Evolutionary conservation across 2,888 invertebrate species (phyloP).

Genomic region (Shargacucullia verbasci): DNA sequence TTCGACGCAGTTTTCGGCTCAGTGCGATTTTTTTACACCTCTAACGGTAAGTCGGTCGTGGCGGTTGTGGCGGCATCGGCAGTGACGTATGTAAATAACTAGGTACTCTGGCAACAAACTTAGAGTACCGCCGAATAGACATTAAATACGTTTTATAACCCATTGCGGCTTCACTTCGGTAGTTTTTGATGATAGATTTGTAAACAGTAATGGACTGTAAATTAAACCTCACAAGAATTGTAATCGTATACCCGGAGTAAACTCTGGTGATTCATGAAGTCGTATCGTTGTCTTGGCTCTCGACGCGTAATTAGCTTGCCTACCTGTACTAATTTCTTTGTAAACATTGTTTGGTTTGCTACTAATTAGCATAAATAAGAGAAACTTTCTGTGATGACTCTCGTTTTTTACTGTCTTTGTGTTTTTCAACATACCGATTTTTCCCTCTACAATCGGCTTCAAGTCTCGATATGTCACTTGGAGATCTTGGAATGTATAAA

Average conservation of each 20-base stretch:
- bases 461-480: not conserved
- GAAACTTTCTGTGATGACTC: conserved; percentile 28
- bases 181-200: conserved; percentile 17
- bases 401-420: conserved; percentile 27
- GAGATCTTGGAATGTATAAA: conserved; percentile 8
- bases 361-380: conserved; percentile 42
- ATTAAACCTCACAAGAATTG: conserved; percentile 14
- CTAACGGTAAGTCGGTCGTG: conserved; percentile 44
- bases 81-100: conserved; percentile 30
- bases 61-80: too few species aligned
- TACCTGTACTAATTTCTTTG: conserved; percentile 46
- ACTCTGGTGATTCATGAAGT: conserved; percentile 40
- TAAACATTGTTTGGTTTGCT: conserved; percentile 38
- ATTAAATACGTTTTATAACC: conserved; percentile 21
- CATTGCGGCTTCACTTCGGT: conserved; percentile 33
- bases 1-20: conserved; percentile 26
- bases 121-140: conserved; percentile 2
- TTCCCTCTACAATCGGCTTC: conserved; percentile 7
- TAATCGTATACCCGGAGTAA: conserved; percentile 11
- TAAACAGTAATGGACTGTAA: conserved; percentile 32
- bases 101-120: conserved; percentile 14
- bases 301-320: conserved; percentile 37
- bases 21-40: conserved; percentile 36
- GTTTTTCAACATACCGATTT: conserved; percentile 8
- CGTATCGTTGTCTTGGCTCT: conserved; percentile 43